Base-by-base conservation (phyloP, 53 echinoderm and acorn worm species). In the Apostichopus leukothele region DNA sequence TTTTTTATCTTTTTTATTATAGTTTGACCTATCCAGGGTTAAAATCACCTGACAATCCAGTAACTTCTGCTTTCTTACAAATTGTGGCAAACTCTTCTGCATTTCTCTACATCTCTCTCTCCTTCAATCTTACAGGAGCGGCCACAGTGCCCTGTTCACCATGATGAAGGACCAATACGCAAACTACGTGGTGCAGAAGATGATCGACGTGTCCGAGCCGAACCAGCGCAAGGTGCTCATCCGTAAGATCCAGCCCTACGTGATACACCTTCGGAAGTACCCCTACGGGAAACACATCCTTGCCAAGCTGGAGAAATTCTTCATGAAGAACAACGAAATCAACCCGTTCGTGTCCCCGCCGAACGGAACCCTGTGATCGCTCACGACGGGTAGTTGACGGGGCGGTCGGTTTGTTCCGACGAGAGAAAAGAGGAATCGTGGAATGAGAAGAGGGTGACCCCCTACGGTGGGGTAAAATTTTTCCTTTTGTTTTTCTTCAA, bases 151-250 rank as follows among this genome's bases (percentile, higher is more conserved):
- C 92, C 93, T 99, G 76, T 99, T 94, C 90, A 99, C 99, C 6
- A 99, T 99, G 99, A 99, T 99, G 99, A 99, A 99, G 67, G 99
- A 99, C 91, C 99, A 99, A 92, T 99, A 99, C 76, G 99, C 99
- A 88, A 99, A 99, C 99, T 99, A 99, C 75, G 99, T 99, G 25
- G 99, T 99, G 3, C 99, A 99, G 91, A 99, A 99, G 93, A 99
- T 99, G 99, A 99, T 99, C 9, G 99, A 99, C 86, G 99, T 96
- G n/a, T 94, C 94, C 10, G 99, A 99, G 90, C 99, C 99, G 20
- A 96, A 93, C 96, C 99, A 99, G 60, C 96, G 99, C 81, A 95
- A 95, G 91, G 91, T 99, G 75, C 93, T 99, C 77, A 99, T 99
- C 93, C 99, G 96, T 90, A 99, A 99, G 95, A 99, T 99, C 80